These are phyloP conservation scores for Oscheius sp. DNA, from an alignment of 2,888 invertebrate genomes.

Conservation along the genomic window DNA sequence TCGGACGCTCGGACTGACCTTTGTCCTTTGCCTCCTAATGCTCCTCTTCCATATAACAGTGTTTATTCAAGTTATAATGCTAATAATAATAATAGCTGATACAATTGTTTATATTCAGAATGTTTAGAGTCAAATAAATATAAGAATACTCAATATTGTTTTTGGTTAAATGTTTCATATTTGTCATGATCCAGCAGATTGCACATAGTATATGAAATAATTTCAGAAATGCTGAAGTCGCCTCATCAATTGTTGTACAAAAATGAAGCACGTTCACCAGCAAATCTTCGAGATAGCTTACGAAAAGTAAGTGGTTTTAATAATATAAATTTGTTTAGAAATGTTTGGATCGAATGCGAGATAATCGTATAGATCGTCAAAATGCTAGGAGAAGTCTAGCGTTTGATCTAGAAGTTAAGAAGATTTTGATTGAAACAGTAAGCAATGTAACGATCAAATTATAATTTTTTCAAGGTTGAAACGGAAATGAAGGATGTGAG, in stretches of 20 bases:
- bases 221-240: constrained; percentile 23
- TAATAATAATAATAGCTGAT: too few relatives aligned
- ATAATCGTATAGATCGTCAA: neutral
- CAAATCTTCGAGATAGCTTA: constrained; percentile 15
- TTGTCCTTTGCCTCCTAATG: neutral
- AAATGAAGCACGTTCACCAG: constrained; percentile 19
- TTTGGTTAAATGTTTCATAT: neutral
- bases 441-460: neutral
- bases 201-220: too few relatives aligned
- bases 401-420: constrained; percentile 2
- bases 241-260: constrained; percentile 10
- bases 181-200: neutral
- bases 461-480: neutral
- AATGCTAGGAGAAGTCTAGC: constrained; percentile 10
- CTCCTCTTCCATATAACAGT: neutral
- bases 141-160: neutral
- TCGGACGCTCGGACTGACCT: too few relatives aligned
- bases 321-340: neutral
- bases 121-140: neutral
- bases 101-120: too few relatives aligned
- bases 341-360: constrained; percentile 7
- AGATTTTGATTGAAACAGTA: constrained; percentile 5
- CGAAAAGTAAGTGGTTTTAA: constrained; percentile 12
- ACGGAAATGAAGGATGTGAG: constrained; percentile 12
- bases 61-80: neutral